Base-by-base conservation (phyloP, 2,113 vertebrate genomes). In the Typhlomys cinereus region DNA sequence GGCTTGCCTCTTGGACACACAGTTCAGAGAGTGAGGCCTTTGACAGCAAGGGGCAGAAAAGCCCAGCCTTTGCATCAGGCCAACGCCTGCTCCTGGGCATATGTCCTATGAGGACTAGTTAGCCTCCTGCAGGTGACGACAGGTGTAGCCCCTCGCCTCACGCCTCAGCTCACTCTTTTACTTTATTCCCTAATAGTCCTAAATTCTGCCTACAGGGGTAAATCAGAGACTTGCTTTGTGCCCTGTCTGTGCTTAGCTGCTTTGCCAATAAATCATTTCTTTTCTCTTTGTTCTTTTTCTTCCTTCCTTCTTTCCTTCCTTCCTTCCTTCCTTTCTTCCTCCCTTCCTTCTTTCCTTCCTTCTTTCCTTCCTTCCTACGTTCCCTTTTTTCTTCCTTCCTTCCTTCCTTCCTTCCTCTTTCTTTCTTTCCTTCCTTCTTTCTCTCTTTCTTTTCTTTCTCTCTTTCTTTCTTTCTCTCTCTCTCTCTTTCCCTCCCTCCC, bases 41-140 rank as follows among this genome's bases (percentile, higher is more conserved):
- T 57, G 66, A 39, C 20, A 10, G 50, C 39, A 13, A 70, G 13
- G 34, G 25, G 74, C 50, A 69, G 64, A 59, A 76, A 66, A 52
- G 1, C 66, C 59, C 14, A 27, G 10, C 54, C 64, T 46, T 52
- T 20, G 48, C 31, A 48, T 39, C 25, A 12, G 4, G 41, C 23
- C 27, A 69, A 39, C 5, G 7, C n/a, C 82, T 27, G 73, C 48
- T 48, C 29, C 34, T 13, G 36, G 50, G 25, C 20, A 4, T 13
- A 52, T 21, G 4, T 71, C 34, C 34, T 50, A 5, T 59, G 87
- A 57, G 31, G 67, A 73, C 27, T 3, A 31, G 6, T 18, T 21
- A 17, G 14, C 1, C 6, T n/a, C 15, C 8, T 21, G 2, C 1
- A 6, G 61, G 31, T 15, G n/a, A n/a, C 46, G 57, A 41, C 1